Percentiles rank a stretch among this genome's conserved stretches.
Evolutionary conservation across 1,140 invertebrate genomes (phyloP).

Genomic region (Trichonephila clavata): DNA sequence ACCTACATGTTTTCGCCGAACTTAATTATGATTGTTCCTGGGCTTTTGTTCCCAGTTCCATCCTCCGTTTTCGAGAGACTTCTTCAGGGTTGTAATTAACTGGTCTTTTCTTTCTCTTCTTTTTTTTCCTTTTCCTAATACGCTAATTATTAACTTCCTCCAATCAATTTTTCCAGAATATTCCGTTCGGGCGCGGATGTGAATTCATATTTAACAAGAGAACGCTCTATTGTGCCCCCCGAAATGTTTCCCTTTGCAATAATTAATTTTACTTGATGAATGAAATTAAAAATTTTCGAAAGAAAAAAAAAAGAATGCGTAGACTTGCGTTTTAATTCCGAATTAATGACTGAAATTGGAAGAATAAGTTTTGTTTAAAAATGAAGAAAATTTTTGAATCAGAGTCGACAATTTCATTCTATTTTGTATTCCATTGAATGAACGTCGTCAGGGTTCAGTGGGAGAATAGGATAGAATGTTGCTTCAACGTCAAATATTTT

Average conservation of each 20-base stretch:
- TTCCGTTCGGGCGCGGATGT: not conserved
- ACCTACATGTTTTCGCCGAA: slow-evolving; percentile 74
- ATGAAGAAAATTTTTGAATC: slow-evolving; percentile 21
- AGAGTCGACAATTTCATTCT: not conserved
- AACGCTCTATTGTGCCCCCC: not conserved
- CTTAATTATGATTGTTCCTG: slow-evolving; percentile 73
- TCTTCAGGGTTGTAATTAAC: slow-evolving; percentile 74
- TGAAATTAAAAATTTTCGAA: not conserved
- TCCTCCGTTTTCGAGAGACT: slow-evolving; percentile 39
- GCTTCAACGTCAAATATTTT: not conserved
- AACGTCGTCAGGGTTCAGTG: not conserved
- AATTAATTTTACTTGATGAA: slow-evolving; percentile 39
- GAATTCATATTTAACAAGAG: slow-evolving; percentile 50
- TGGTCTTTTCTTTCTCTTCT: slow-evolving; percentile 48
- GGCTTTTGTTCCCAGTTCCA: slow-evolving; percentile 36
- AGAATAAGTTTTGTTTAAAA: slow-evolving; percentile 26
- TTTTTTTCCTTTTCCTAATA: slow-evolving; percentile 56
- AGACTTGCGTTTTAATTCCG: not conserved
- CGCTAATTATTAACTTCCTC: slow-evolving; percentile 68
- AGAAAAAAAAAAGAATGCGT: not conserved
- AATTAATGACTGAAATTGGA: slow-evolving; percentile 24
- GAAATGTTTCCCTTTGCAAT: slow-evolving; percentile 46
- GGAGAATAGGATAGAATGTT: not conserved
- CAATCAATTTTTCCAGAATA: slow-evolving; percentile 36
- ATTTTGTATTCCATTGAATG: not conserved